These are phyloP conservation scores for Drosophila bunnanda DNA, from an alignment of 2,888 invertebrate species.

Conservation along the genomic window DNA sequence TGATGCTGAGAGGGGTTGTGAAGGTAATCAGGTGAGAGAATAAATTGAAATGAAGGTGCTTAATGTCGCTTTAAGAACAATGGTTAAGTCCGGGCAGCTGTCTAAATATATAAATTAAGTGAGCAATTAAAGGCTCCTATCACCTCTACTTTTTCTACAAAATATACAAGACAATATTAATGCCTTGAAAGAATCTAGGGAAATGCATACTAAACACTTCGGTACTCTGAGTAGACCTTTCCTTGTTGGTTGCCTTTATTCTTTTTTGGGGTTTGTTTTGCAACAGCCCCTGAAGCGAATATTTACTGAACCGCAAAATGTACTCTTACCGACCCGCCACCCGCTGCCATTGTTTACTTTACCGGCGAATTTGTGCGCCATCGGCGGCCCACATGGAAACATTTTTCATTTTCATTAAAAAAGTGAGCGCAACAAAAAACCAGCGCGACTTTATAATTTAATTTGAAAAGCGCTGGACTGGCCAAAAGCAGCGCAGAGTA, in stretches of 20 bases:
- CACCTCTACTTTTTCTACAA: background rate
- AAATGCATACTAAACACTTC: background rate
- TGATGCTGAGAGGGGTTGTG: background rate
- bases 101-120: background rate
- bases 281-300: slow-evolving; percentile 31
- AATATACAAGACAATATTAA: background rate
- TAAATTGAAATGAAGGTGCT: background rate
- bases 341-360: slow-evolving; percentile 59
- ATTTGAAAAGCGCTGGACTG: slow-evolving; percentile 67
- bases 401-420: slow-evolving; percentile 66
- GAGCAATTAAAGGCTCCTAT: background rate
- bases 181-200: too few relatives aligned
- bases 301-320: slow-evolving; percentile 56
- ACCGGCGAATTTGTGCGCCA: slow-evolving; percentile 62
- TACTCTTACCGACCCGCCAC: slow-evolving; percentile 19
- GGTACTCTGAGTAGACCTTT: slow-evolving; percentile 4
- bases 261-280: slow-evolving; percentile 20
- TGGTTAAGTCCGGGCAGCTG: background rate
- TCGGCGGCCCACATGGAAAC: slow-evolving; percentile 65
- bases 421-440: slow-evolving; percentile 47
- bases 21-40: background rate
- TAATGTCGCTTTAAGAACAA: too few relatives aligned
- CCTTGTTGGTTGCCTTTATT: background rate
- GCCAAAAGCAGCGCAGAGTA: slow-evolving; percentile 32
- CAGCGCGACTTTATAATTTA: slow-evolving; percentile 75